Percentiles rank a stretch among this genome's conserved stretches.
Conservation (phyloP, 2,797 vertebrate genomes). For the Urophycis tenuis region DNA sequence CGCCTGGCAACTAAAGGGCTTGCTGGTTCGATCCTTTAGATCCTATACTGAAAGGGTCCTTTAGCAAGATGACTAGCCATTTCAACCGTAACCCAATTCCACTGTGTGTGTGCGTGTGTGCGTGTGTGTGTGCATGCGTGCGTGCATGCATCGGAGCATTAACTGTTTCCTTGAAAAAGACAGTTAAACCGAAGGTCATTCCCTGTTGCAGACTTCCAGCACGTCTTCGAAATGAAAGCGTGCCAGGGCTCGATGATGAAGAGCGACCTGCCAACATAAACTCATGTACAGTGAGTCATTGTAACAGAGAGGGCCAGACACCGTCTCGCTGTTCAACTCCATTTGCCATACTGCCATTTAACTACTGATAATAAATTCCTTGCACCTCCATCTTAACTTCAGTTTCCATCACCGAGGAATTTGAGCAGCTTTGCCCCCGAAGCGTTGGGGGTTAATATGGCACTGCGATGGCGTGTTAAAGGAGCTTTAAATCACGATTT, state of each 20-base stretch:
- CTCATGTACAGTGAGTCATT: background rate
- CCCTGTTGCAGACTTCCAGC: slow-evolving; percentile 12
- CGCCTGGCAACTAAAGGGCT: background rate
- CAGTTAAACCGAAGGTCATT: background rate
- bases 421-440: background rate
- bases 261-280: slow-evolving; percentile 33
- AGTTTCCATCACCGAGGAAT: background rate
- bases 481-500: background rate
- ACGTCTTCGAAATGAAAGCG: slow-evolving; percentile 32
- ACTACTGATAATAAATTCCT: background rate
- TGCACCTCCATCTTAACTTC: background rate
- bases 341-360: background rate
- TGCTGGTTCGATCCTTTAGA: background rate
- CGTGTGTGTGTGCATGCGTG: background rate
- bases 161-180: background rate
- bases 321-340: background rate
- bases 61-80: background rate
- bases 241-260: slow-evolving; percentile 25
- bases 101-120: background rate
- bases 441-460: background rate
- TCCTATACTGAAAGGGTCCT: background rate
- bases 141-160: too few species aligned
- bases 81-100: background rate
- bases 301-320: background rate
- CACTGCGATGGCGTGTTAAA: background rate